phyloP scores from a whole-genome alignment of 2,113 vertebrate genomes.

The Dipodomys stephensi region DNA sequence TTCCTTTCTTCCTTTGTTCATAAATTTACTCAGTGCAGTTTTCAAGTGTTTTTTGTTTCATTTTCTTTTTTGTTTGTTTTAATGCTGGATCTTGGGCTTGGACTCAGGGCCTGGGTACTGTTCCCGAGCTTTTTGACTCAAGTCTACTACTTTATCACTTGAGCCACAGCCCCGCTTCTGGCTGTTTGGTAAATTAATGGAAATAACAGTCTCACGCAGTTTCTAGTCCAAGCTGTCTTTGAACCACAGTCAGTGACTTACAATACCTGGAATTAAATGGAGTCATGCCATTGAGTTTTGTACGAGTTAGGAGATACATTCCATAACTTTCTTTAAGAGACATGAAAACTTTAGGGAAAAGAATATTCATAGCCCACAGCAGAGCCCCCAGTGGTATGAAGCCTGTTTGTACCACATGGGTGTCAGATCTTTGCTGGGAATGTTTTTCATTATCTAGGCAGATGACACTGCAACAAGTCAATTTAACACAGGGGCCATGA shows the following conservation, averaged over 20 bases:
- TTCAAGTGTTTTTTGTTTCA: background rate
- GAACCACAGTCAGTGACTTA: background rate
- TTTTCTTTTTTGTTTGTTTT: no score
- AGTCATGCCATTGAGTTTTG: background rate
- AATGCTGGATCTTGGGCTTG: no score
- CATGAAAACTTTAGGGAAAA: constrained; percentile 7
- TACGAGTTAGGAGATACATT: background rate
- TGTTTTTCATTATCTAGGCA: constrained; percentile 68
- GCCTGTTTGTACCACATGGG: constrained; percentile 1
- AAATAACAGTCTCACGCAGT: no score
- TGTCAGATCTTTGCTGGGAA: background rate
- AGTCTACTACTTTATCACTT: no score
- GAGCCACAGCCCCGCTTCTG: no score
- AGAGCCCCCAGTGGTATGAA: background rate
- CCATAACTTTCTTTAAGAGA: background rate
- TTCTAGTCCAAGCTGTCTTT: no score
- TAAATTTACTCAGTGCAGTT: background rate
- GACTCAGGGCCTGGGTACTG: no score
- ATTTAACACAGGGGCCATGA: constrained; percentile 51
- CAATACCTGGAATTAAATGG: background rate
- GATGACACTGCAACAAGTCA: constrained; percentile 31
- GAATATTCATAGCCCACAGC: background rate
- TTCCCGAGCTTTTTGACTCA: no score
- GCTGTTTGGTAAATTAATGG: no score
- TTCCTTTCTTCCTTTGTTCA: background rate